Evolutionary conservation across 2,113 vertebrate genomes (phyloP).

Genomic region (Vidua chalybeata): DNA sequence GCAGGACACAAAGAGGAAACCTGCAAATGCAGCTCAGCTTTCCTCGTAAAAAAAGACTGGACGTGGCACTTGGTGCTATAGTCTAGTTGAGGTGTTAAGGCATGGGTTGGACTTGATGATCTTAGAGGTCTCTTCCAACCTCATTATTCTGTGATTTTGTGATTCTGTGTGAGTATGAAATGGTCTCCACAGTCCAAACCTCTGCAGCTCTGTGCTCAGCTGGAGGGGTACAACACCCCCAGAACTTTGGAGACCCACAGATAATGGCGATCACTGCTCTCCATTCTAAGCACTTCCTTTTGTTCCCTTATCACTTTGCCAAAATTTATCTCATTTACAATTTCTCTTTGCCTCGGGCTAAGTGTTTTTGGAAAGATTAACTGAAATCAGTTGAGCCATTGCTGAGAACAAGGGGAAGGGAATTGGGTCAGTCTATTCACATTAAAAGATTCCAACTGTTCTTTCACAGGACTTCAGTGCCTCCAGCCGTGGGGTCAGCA

Average conservation of each 20-base stretch:
- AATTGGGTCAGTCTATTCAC: slow-evolving; percentile 49
- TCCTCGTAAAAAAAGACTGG: too few species aligned
- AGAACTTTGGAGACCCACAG: background rate
- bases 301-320: background rate
- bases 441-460: slow-evolving; percentile 41
- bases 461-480: background rate
- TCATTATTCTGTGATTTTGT: too few species aligned
- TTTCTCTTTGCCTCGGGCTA: slow-evolving; percentile 44
- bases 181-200: background rate
- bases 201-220: background rate
- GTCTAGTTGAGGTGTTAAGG: too few species aligned
- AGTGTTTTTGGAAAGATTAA: slow-evolving; percentile 45
- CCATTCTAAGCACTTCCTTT: background rate
- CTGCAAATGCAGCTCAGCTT: background rate
- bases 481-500: slow-evolving; percentile 43
- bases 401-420: background rate
- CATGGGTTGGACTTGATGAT: too few species aligned
- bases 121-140: too few species aligned
- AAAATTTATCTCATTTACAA: background rate
- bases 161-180: background rate
- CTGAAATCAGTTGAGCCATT: background rate
- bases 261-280: background rate
- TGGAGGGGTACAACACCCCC: background rate
- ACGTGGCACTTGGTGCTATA: too few species aligned
- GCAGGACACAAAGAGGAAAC: background rate